phyloP scores from a whole-genome alignment of 2,888 invertebrate genomes.

The Dysmachus trigonus region DNA sequence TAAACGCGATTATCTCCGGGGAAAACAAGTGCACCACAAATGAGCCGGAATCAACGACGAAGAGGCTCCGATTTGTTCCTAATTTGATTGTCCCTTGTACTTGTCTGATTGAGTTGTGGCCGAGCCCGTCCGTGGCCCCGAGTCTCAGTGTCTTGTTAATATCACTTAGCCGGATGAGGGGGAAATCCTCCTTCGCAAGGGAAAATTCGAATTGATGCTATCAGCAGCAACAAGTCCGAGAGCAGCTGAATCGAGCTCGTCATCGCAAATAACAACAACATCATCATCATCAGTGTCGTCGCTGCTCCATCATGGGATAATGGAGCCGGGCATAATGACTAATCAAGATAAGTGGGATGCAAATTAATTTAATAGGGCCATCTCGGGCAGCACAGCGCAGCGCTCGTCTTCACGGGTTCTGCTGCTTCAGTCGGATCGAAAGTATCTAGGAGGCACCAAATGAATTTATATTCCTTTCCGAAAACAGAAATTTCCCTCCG shows the following conservation, averaged over 20 bases:
- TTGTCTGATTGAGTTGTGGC: slow-evolving; percentile 15
- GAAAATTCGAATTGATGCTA: slow-evolving; percentile 35
- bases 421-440: neutral
- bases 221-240: slow-evolving; percentile 28
- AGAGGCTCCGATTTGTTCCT: neutral
- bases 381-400: neutral
- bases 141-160: neutral
- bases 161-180: neutral
- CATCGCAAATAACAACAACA: slow-evolving; percentile 3
- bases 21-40: neutral
- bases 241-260: slow-evolving; percentile 25
- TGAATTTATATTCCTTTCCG: neutral
- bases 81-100: slow-evolving; percentile 29
- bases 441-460: neutral
- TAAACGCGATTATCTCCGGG: neutral
- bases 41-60: neutral
- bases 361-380: slow-evolving; percentile 48
- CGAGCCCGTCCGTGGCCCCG: neutral
- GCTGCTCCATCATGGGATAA: slow-evolving; percentile 43
- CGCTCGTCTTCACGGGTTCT: neutral
- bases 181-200: slow-evolving; percentile 20
- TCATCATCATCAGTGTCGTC: neutral
- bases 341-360: slow-evolving; percentile 50
- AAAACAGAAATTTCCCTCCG: neutral
- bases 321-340: slow-evolving; percentile 48